A percentile compares a stretch with the other conserved stretches of the same genome.
Evolutionary conservation across 2,888 invertebrate species (phyloP).

Genomic region (Cephus runcator): DNA sequence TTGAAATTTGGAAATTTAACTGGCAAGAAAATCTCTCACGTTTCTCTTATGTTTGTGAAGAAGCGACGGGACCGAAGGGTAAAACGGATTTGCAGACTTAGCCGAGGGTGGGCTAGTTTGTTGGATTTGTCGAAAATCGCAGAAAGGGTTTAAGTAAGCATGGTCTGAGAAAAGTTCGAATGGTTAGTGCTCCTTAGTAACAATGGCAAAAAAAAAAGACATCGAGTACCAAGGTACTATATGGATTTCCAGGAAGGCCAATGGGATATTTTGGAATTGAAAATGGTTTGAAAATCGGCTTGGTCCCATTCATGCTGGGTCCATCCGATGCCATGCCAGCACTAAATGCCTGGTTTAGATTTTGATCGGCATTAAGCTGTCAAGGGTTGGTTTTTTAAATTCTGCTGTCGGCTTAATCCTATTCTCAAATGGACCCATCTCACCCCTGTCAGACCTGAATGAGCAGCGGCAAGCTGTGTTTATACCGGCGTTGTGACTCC

Average conservation of each 20-base stretch:
- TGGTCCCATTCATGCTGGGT: slow-evolving; percentile 5
- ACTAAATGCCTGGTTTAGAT: slow-evolving; percentile 56
- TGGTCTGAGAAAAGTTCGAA: background rate
- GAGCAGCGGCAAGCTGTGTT: slow-evolving; percentile 46
- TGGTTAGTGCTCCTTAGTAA: background rate
- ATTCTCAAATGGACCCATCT: slow-evolving; percentile 51
- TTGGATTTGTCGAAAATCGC: background rate
- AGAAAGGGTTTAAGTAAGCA: background rate
- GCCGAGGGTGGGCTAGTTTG: background rate
- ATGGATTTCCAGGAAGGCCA: background rate
- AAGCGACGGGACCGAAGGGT: background rate
- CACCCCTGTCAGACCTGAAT: slow-evolving; percentile 46
- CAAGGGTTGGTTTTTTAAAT: slow-evolving; percentile 56
- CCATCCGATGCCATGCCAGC: slow-evolving; percentile 16
- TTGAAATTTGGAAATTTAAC: background rate
- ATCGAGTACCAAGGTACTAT: background rate
- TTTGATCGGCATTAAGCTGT: slow-evolving; percentile 62
- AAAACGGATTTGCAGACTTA: background rate
- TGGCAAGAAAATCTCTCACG: background rate
- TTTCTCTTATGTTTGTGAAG: background rate
- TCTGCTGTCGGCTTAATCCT: slow-evolving; percentile 55
- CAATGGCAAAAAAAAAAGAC: background rate
- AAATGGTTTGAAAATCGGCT: slow-evolving; percentile 24
- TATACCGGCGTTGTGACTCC: slow-evolving; percentile 52
- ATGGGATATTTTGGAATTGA: background rate